Evolutionary conservation across 1,140 invertebrate species (phyloP), one percentile per base, ranked within the genome.

Genomic region (Ectropis grisescens): DNA sequence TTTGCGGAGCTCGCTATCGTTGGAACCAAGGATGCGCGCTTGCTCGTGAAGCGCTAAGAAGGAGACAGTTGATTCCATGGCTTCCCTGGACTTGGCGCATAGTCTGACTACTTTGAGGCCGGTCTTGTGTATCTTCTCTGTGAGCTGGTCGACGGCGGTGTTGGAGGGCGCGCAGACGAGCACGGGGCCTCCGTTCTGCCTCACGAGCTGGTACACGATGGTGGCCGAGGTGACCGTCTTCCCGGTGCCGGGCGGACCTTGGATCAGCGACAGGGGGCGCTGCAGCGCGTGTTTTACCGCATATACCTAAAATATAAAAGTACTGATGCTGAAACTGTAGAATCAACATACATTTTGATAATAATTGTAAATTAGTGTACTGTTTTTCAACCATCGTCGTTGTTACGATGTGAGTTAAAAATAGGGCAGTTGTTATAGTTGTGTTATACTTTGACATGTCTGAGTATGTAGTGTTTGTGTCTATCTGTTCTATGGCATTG

Each of bases 171-270:
- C 98, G 81, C 98, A 99, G 0, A 99, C 98, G 0, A 99, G 80
- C 0, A 99, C 96, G 0, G 97, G 95, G 1, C 96, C 95, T 3
- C 91, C 93, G 48, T 91, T 94, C 64, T 98, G 95, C 70, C 97
- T 94, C 0, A 97, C 96, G 16, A 99, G 83, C 74, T 99, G 98
- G 69, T 98, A 99, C 0, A 99, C 98, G 56, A 99, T 97, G 0
- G 98, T 98, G 0, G 98, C 98, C 4, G 98, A 99, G 1, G 98
- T 99, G 0, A 99, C 98, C 0, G 98, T 99, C 83, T 99, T 99
- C 1, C 98, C 97, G 0, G 97, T 99, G 14, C 96, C 95, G 2
- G 95, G 95, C 0, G 91, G 91, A 1, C 91, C 96, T 87, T 99
- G 98, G 60, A 99, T 99, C 1, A 99, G 75, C 11, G 95, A 98